Conservation (phyloP, 2,797 vertebrate genomes). For the Xenops minutus region DNA sequence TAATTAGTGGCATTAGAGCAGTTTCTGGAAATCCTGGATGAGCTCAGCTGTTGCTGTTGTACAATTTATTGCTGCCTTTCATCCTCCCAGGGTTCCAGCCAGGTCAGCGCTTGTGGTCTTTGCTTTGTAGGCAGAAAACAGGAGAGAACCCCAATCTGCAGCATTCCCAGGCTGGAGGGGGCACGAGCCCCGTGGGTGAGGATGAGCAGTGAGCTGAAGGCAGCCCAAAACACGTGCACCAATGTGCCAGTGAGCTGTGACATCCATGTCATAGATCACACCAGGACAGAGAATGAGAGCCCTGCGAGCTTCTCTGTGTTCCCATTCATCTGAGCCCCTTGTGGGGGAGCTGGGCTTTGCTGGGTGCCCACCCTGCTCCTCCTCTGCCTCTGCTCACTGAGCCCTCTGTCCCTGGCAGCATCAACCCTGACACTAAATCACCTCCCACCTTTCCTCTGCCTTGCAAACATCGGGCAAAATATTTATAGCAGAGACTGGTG, state of each 20-base stretch:
- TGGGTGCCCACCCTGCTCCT: neutral
- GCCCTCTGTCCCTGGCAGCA: neutral
- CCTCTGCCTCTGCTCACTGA: neutral
- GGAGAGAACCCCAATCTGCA: rapidly evolving
- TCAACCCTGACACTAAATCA: neutral
- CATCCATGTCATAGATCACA: rapidly evolving
- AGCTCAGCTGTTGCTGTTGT: neutral
- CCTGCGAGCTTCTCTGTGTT: rapidly evolving
- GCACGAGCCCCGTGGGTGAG: rapidly evolving
- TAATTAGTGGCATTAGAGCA: slow-evolving; percentile 21
- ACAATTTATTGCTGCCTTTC: neutral
- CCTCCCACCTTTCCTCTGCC: neutral
- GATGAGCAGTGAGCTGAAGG: rapidly evolving
- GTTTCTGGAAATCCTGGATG: neutral
- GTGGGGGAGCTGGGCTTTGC: neutral
- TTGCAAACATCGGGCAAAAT: neutral
- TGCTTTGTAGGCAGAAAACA: neutral
- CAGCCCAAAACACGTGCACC: neutral
- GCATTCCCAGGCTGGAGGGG: neutral
- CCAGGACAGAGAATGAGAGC: rapidly evolving
- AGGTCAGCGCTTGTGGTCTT: rapidly evolving
- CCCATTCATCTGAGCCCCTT: neutral
- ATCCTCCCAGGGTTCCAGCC: neutral
- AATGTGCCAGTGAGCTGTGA: rapidly evolving
- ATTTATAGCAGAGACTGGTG: neutral